Conservation (phyloP, 92 coral and sea anemone species). For the Actinostola sp. region DNA sequence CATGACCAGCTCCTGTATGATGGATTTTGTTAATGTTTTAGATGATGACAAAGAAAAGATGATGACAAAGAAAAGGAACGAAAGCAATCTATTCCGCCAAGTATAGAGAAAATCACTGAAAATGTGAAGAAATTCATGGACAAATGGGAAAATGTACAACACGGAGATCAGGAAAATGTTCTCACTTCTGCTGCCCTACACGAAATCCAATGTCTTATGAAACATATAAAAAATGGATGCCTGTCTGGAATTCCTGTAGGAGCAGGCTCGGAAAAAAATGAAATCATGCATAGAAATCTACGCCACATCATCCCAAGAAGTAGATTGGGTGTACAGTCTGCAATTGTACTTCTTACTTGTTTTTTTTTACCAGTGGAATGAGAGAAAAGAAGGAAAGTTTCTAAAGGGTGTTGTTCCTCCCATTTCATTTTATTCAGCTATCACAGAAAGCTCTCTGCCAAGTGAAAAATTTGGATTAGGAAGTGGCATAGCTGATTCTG, state of each 20-base stretch:
- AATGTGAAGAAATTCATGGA: constrained; percentile 41
- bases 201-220: constrained; percentile 23
- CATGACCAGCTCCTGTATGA: constrained; percentile 20
- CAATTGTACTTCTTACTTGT: constrained; percentile 37
- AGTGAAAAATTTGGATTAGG: constrained; percentile 24
- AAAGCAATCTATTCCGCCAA: constrained; percentile 43
- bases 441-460: not conserved
- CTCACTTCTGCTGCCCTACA: constrained; percentile 21
- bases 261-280: constrained; percentile 53
- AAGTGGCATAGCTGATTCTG: not conserved
- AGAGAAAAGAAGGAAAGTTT: constrained; percentile 27
- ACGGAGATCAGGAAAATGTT: too few species aligned
- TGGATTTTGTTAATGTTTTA: constrained; percentile 30
- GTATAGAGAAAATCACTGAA: constrained; percentile 36
- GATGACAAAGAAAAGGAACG: constrained; percentile 41
- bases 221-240: constrained; percentile 54
- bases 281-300: constrained; percentile 33
- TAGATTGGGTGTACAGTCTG: constrained; percentile 35
- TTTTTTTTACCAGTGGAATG: constrained; percentile 60
- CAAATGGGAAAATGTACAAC: constrained; percentile 52
- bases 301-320: constrained; percentile 16
- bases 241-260: constrained; percentile 46
- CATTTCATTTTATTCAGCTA: constrained; percentile 25
- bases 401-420: constrained; percentile 43
- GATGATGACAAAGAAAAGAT: too few species aligned